phyloP scores from a whole-genome alignment of 2,797 vertebrate species.

The Loris lydekkerianus region DNA sequence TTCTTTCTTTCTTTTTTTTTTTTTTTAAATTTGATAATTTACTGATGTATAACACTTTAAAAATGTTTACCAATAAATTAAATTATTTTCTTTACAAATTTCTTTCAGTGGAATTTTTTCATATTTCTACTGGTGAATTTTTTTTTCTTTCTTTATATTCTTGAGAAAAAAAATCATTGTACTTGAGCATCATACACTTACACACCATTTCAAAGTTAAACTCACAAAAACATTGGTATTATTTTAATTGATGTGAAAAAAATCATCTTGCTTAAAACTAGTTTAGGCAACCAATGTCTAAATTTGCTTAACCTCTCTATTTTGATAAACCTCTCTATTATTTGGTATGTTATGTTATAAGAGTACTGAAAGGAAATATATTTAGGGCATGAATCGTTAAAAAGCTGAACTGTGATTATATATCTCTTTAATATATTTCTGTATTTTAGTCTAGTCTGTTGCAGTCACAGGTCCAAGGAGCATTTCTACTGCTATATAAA shows the following conservation, averaged over 20 bases:
- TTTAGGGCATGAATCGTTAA: neutral
- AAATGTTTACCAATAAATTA: too few species aligned
- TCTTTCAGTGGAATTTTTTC: too few species aligned
- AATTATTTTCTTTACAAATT: too few species aligned
- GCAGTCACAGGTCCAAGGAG: neutral
- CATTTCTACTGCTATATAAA: neutral
- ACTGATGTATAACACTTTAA: too few species aligned
- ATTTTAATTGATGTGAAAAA: neutral
- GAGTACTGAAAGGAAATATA: neutral
- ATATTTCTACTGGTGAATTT: too few species aligned
- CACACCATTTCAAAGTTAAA: neutral
- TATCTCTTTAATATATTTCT: neutral
- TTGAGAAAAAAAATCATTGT: constrained; percentile 11
- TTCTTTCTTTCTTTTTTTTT: neutral
- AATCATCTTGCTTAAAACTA: constrained; percentile 23
- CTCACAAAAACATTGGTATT: neutral
- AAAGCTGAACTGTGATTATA: neutral
- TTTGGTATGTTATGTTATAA: neutral
- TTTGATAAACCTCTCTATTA: neutral
- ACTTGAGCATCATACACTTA: neutral
- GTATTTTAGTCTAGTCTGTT: neutral
- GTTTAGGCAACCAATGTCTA: neutral
- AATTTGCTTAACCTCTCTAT: neutral
- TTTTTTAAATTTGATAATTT: too few species aligned
- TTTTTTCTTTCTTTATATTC: neutral